Percentiles rank a stretch among this genome's conserved stretches.
Evolutionary conservation across 2,888 invertebrate genomes (phyloP).

Genomic region (Oasisia sp.): DNA sequence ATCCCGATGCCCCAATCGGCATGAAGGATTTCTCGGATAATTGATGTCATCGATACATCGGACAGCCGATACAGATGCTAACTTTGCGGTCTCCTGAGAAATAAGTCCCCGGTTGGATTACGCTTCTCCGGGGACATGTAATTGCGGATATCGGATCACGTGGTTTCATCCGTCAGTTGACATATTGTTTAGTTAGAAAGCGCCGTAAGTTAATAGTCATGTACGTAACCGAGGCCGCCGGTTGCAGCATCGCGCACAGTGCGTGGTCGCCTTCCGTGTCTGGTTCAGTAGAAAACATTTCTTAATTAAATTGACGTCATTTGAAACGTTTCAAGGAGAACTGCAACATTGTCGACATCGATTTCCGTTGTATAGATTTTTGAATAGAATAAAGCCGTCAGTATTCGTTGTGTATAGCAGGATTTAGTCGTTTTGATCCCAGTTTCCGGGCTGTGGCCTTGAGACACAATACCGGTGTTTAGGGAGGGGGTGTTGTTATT

Average conservation of each 20-base stretch:
- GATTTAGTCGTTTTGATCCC: background rate
- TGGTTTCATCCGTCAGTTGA: background rate
- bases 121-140: background rate
- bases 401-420: no score
- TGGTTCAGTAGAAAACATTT: background rate
- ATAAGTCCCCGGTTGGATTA: background rate
- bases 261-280: background rate
- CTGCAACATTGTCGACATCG: background rate
- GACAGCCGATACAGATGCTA: background rate
- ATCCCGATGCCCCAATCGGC: background rate
- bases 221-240: background rate
- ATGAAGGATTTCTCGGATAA: background rate
- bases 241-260: background rate
- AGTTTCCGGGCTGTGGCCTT: background rate
- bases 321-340: background rate
- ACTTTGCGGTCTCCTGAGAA: background rate
- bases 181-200: background rate
- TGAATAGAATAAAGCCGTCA: background rate
- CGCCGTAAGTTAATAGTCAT: background rate
- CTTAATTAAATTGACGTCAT: background rate
- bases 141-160: constrained; percentile 1
- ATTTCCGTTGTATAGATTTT: background rate
- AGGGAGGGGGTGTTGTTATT: background rate
- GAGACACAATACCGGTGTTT: background rate
- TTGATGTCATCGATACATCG: background rate